phyloP scores from a whole-genome alignment of 2,113 vertebrate genomes.

The Triplophysa tibetana region DNA sequence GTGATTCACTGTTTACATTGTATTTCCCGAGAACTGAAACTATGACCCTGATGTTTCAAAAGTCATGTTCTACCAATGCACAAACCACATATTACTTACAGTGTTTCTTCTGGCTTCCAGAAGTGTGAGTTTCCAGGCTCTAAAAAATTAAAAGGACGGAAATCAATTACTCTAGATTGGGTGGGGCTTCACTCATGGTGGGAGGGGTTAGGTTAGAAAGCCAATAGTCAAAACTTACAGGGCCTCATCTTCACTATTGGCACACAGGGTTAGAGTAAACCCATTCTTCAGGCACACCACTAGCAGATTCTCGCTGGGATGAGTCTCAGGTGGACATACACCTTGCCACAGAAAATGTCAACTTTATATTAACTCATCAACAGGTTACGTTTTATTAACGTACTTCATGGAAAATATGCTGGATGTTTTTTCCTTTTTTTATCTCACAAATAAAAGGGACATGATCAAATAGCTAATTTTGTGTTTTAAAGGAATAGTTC shows the following conservation, averaged over 20 bases:
- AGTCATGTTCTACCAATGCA: no score
- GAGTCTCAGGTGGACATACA: constrained; percentile 83
- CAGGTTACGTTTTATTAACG: neutral
- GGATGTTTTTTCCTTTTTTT: neutral
- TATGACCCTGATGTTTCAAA: neutral
- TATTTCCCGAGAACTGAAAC: neutral
- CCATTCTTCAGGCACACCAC: constrained; percentile 77
- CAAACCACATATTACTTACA: constrained; percentile 71
- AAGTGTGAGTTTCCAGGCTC: constrained; percentile 90
- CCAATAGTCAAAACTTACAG: constrained; percentile 82
- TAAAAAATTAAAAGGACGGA: constrained; percentile 60
- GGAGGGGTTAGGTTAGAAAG: neutral
- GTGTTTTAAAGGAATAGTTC: no score
- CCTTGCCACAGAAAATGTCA: constrained; percentile 64
- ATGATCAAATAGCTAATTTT: no score
- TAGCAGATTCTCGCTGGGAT: constrained; percentile 81
- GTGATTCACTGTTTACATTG: no score
- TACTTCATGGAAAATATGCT: neutral
- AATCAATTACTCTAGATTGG: neutral
- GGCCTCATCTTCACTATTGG: constrained; percentile 88
- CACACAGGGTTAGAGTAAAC: constrained; percentile 80
- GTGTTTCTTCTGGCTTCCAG: constrained; percentile 84
- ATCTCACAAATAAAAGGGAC: no score
- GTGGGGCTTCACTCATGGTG: neutral
- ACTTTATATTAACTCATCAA: neutral